These are phyloP conservation scores for Sinonovacula constricta DNA, from an alignment of 1,140 invertebrate species.

Conservation along the genomic window DNA sequence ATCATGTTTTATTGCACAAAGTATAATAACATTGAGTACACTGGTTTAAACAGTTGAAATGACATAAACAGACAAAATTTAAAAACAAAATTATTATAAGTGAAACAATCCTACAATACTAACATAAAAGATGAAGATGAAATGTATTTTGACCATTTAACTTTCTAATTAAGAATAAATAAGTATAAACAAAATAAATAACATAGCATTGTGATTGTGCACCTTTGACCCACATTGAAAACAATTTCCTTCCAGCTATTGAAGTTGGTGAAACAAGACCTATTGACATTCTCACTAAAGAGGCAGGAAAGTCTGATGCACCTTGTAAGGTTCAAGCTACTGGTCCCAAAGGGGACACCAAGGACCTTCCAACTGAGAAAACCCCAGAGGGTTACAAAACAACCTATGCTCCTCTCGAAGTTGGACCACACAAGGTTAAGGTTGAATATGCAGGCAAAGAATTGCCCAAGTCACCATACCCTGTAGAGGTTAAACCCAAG, in stretches of 20 bases:
- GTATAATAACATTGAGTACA: not conserved
- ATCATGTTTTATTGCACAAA: not conserved
- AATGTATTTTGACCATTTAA: no score
- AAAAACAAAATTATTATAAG: no score
- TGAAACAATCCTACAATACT: no score
- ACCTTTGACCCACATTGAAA: no score
- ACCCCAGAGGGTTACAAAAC: constrained; percentile 88
- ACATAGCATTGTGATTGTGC: no score
- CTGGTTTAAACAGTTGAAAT: not conserved
- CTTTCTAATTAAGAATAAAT: no score
- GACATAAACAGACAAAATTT: no score
- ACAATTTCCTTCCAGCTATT: constrained; percentile 58
- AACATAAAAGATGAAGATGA: no score
- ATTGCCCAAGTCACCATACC: constrained; percentile 74
- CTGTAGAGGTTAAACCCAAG: constrained; percentile 81
- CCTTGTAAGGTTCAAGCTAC: constrained; percentile 81
- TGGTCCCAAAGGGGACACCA: constrained; percentile 73
- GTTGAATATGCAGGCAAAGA: constrained; percentile 69
- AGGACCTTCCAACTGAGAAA: constrained; percentile 81
- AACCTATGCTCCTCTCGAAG: constrained; percentile 89
- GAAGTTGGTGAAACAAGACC: constrained; percentile 83
- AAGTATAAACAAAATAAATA: no score
- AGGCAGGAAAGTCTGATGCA: constrained; percentile 83
- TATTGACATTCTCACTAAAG: constrained; percentile 89
- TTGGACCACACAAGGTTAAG: constrained; percentile 81